Percentiles rank a stretch among this genome's conserved stretches.
These are phyloP conservation scores for Drosophila navojoa DNA, from an alignment of 1,140 invertebrate genomes.

Conservation along the genomic window DNA sequence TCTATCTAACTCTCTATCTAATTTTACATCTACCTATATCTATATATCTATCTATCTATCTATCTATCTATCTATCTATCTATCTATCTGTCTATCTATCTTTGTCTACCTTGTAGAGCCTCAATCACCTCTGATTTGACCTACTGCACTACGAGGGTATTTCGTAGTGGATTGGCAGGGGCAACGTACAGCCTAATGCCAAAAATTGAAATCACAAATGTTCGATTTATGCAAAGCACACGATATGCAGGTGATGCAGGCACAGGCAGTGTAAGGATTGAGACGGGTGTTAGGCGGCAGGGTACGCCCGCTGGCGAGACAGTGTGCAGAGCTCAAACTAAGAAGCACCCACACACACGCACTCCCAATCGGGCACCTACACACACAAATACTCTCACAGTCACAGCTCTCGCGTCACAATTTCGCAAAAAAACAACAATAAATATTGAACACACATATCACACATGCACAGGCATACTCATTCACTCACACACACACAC, in stretches of 20 bases:
- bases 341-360: conserved; percentile 26
- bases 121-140: background rate
- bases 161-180: conserved; percentile 3
- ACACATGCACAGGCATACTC: conserved; percentile 12
- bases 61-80: background rate
- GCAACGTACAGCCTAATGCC: background rate
- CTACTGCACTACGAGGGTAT: conserved; percentile 21
- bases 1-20: too few species aligned
- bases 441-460: conserved; percentile 53
- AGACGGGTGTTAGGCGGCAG: conserved; percentile 17
- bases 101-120: too few species aligned
- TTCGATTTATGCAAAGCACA: conserved; percentile 59
- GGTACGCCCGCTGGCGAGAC: conserved; percentile 10
- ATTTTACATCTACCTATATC: too few species aligned
- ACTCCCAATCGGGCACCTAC: background rate
- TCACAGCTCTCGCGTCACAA: conserved; percentile 27
- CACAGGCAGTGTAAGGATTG: background rate
- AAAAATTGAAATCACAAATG: conserved; percentile 58
- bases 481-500: conserved; percentile 3
- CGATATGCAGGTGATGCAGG: conserved; percentile 36
- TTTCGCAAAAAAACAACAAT: conserved; percentile 68
- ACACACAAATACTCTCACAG: conserved; percentile 10
- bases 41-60: too few species aligned
- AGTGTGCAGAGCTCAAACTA: conserved; percentile 1
- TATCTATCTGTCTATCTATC: too few species aligned